These are phyloP conservation scores for Helicoverpa zea DNA, from an alignment of 1,140 invertebrate genomes.

Conservation along the genomic window DNA sequence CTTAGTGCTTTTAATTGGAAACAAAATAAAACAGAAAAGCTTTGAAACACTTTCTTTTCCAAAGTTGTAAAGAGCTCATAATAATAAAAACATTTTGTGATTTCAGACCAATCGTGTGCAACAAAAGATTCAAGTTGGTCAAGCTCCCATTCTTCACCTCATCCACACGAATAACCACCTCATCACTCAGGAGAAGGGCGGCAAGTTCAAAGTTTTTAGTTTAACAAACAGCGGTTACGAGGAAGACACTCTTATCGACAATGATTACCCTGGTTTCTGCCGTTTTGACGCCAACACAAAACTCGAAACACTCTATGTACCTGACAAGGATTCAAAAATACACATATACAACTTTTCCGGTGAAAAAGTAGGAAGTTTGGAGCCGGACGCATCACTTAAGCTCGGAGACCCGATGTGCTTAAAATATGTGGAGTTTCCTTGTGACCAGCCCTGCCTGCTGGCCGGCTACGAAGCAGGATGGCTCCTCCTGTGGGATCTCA, in stretches of 20 bases:
- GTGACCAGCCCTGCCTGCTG: conserved; percentile 86
- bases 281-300: conserved; percentile 88
- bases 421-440: conserved; percentile 87
- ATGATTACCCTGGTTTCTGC: conserved; percentile 90
- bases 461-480: conserved; percentile 90
- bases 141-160: conserved; percentile 87
- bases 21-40: too few relatives aligned
- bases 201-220: conserved; percentile 89
- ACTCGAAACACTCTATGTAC: conserved; percentile 89
- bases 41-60: too few relatives aligned
- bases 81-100: background rate
- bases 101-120: conserved; percentile 88
- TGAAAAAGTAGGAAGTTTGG: conserved; percentile 82
- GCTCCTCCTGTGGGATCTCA: conserved; percentile 90
- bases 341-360: conserved; percentile 88
- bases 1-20: too few relatives aligned
- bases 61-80: too few relatives aligned
- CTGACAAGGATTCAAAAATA: conserved; percentile 89
- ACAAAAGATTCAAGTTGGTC: conserved; percentile 87
- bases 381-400: conserved; percentile 75
- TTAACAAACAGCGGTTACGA: conserved; percentile 88
- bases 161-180: conserved; percentile 86
- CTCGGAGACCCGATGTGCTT: conserved; percentile 89
- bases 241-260: conserved; percentile 86
- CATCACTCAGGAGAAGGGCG: conserved; percentile 91